Evolutionary conservation across 2,113 vertebrate genomes (phyloP), one percentile per base, ranked within the genome.

Genomic region (Scophthalmus maximus): DNA sequence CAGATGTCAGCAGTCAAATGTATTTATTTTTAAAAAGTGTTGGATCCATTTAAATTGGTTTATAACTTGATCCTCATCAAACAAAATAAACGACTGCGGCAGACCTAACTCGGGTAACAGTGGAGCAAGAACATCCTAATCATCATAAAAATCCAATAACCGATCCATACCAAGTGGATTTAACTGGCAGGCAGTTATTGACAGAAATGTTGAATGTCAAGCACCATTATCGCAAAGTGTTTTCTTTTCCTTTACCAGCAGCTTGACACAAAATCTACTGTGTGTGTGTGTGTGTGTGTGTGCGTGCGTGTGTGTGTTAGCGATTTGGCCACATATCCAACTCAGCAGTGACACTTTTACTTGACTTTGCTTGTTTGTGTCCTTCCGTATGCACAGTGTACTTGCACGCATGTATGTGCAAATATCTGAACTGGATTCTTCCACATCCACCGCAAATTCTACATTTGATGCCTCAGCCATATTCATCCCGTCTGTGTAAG

Each of bases 121-220:
- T n/a, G 12, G 8, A 47, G n/a, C 15, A 5, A 18, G 40, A 38
- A 55, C 36, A 50, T 76, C 49, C 36, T 38, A 52, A 77, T 85
- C 27, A 50, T 70, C 29, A 67, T 66, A 26, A 62, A n/a, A 32
- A 74, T 73, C 36, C 49, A 69, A 71, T 73, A 23, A 30, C 22
- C 20, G 22, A 82, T 55, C 44, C 5, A 56, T 61, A 74, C 65
- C 4, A 59, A 68, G 61, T 22, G 44, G 17, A 61, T 84, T 50
- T 68, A 64, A 63, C 44, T 79, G 76, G 79, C 26, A 49, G 12
- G 10, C 6, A 34, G 34, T 47, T 32, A 84, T 73, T 59, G 78
- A 79, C 9, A 53, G 14, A 50, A 56, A 17, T 6, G 14, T 38
- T 38, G 36, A 5, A 4, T 38, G 36, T 40, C 4, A 26, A 62